Evolutionary conservation across 64 coral and sea anemone genomes (phyloP).

Genomic region (Pocillopora damicornis): DNA sequence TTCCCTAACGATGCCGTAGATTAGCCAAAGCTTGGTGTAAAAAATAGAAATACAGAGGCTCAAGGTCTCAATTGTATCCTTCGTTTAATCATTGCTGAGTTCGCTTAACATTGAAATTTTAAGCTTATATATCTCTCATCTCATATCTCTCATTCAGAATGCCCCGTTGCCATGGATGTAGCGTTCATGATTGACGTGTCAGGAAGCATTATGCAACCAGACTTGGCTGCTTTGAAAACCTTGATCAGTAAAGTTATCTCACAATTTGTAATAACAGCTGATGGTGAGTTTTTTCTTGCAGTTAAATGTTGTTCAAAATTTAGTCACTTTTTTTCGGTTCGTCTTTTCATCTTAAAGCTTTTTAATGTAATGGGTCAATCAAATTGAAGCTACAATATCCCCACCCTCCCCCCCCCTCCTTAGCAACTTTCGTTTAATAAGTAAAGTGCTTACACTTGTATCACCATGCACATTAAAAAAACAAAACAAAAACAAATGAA

Average conservation of each 20-base stretch:
- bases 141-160: neutral
- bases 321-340: neutral
- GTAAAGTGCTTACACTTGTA: too few relatives aligned
- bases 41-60: too few relatives aligned
- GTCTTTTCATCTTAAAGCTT: too few relatives aligned
- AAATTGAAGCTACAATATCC: too few relatives aligned
- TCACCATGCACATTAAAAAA: too few relatives aligned
- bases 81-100: neutral
- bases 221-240: neutral
- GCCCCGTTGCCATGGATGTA: constrained; percentile 8
- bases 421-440: too few relatives aligned
- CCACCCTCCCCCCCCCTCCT: too few relatives aligned
- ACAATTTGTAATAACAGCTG: neutral
- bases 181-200: constrained; percentile 28
- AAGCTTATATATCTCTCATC: neutral
- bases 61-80: neutral
- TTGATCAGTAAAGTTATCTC: neutral
- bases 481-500: too few relatives aligned
- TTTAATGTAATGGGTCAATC: too few relatives aligned
- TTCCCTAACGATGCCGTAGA: too few relatives aligned
- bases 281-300: neutral
- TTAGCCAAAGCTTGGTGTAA: too few relatives aligned
- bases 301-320: neutral
- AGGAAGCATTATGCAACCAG: neutral
- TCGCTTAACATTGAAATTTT: neutral